Conservation (phyloP, 2,113 vertebrate genomes). For the Sorex araneus region DNA sequence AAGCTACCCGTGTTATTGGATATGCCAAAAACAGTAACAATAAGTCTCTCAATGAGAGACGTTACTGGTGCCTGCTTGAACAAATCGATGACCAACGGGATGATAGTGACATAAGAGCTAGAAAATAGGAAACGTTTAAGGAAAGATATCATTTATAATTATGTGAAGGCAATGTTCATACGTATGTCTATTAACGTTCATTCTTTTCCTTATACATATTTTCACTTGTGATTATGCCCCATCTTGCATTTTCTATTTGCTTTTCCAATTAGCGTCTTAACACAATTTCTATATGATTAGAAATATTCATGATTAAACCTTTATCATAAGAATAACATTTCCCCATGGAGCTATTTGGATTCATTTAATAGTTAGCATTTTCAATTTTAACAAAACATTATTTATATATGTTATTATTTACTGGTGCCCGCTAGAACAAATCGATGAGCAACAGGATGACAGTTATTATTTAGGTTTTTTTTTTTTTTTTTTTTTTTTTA, state of each 20-base stretch:
- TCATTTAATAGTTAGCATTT: not conserved
- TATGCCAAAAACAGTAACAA: no score
- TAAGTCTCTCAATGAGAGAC: no score
- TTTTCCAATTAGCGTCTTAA: slow-evolving; percentile 1
- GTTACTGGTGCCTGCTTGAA: no score
- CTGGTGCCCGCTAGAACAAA: no score
- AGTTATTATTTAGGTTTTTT: not conserved
- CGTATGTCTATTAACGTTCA: slow-evolving; percentile 25
- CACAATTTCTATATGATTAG: not conserved
- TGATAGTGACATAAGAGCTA: no score
- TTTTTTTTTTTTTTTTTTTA: slow-evolving; percentile 48
- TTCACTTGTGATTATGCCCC: slow-evolving; percentile 19
- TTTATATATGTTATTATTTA: not conserved
- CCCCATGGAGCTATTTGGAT: not conserved
- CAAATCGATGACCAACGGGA: no score
- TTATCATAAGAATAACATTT: not conserved
- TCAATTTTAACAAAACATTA: slow-evolving; percentile 6
- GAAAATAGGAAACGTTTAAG: slow-evolving; percentile 22
- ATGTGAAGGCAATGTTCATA: not conserved
- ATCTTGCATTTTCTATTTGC: not conserved
- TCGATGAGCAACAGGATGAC: no score
- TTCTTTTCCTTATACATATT: not conserved
- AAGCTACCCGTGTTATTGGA: no score
- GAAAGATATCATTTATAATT: not conserved
- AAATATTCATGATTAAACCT: not conserved